Evolutionary conservation across 2,113 vertebrate species (phyloP), one percentile per base, ranked within the genome.

Genomic region (Helogale parvula): DNA sequence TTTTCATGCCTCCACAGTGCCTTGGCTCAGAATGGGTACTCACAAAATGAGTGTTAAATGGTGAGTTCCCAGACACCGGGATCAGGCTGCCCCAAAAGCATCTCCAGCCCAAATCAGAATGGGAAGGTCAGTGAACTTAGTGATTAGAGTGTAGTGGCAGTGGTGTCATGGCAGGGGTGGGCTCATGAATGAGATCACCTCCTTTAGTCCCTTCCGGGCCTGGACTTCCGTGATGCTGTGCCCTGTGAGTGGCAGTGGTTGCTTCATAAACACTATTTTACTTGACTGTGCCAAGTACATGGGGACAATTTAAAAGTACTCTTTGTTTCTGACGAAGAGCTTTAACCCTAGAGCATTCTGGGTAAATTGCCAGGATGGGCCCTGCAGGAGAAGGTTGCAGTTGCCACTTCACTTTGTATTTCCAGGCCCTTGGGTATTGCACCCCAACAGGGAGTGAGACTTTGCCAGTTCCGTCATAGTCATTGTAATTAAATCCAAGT

Each of bases 401-500:
- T 97, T 79, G 57, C 83, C 80, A 35, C 80, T 94, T 93, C 79
- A 81, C 95, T 96, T 93, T 47, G 86, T 80, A n/a, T 98, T 96
- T 97, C 90, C 81, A 96, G 71, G 97, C 93, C 96, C 77, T 86
- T 96, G 95, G 90, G 96, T 97, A 88, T 93, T 95, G 95, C 90
- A 89, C 96, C 96, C 95, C 92, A 97, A 93, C 66, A 95, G 90
- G 84, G 83, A 98, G 77, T 2, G 17, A 87, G 84, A 93, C 86
- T 81, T 90, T 97, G 94, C 97, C 98, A 97, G 85, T 95, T 95
- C 97, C 21, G 0, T 90, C 97, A 79, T 88, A 94, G 96, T 91
- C 90, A 85, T 90, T 95, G 90, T 93, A 97, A 97, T 98, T 98
- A 98, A 98, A 97, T 96, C 94, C 96, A 91, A 96, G 90, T 97